Evolutionary conservation across 2,797 vertebrate genomes (phyloP).

Genomic region (Delichon dasypus): DNA sequence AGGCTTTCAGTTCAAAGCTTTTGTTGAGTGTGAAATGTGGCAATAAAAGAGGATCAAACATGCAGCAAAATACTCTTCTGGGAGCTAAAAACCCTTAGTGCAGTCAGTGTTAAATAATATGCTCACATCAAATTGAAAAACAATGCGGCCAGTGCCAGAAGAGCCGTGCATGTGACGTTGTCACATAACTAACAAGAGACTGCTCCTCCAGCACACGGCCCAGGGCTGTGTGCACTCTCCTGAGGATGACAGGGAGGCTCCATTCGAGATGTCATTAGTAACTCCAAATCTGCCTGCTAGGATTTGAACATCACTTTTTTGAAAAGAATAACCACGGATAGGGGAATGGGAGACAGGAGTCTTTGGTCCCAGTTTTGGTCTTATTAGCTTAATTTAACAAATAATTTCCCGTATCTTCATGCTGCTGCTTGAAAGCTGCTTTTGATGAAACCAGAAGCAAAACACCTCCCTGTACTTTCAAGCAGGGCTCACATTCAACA

Average conservation of each 20-base stretch:
- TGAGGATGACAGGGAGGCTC: neutral
- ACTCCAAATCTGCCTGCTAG: neutral
- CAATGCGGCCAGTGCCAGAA: neutral
- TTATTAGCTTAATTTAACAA: neutral
- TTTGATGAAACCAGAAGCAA: conserved; percentile 17
- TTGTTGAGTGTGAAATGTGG: neutral
- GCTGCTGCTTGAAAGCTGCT: neutral
- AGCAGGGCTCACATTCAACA: neutral
- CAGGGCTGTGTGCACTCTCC: neutral
- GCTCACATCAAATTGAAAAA: neutral
- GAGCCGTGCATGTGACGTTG: neutral
- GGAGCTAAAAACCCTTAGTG: neutral
- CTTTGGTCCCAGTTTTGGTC: neutral
- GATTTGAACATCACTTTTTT: neutral
- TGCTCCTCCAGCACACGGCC: neutral
- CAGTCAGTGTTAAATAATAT: neutral
- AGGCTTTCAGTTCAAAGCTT: neutral
- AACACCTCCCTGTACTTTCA: neutral
- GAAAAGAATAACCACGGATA: neutral
- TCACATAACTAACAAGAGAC: neutral
- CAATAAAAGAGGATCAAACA: conserved; percentile 21
- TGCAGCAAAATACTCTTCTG: neutral
- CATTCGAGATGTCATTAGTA: neutral
- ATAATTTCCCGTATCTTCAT: neutral
- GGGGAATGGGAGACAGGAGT: neutral